phyloP scores from a whole-genome alignment of 2,888 invertebrate species.

The Diaphora mendica region DNA sequence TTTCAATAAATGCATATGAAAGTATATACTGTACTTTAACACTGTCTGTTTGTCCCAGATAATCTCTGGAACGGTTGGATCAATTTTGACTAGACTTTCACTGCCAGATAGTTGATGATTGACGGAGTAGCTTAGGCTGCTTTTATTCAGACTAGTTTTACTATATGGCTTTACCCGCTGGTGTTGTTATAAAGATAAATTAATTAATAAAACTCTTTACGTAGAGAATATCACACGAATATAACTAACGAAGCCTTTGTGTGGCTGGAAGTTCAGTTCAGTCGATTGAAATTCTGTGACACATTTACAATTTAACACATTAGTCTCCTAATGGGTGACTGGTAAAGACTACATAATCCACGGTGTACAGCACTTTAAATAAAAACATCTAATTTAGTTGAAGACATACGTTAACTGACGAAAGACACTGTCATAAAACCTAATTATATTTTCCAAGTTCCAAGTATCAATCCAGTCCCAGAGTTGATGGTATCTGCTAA shows the following conservation, averaged over 20 bases:
- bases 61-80: no score
- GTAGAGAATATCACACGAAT: not conserved
- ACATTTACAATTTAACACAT: no score
- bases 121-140: no score
- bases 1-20: no score
- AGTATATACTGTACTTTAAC: no score
- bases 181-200: not conserved
- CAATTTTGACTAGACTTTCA: no score
- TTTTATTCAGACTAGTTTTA: no score
- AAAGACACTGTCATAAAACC: constrained; percentile 1
- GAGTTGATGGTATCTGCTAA: constrained; percentile 66
- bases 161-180: no score
- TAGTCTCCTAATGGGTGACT: not conserved
- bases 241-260: not conserved
- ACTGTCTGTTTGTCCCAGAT: no score
- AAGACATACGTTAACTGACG: not conserved
- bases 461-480: constrained; percentile 14
- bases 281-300: not conserved
- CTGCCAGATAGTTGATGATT: no score
- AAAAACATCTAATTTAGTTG: not conserved
- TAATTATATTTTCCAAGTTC: constrained; percentile 19
- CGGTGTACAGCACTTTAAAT: not conserved
- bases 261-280: not conserved
- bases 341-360: not conserved
- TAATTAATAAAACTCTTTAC: not conserved